Base-by-base conservation (phyloP, 2,113 vertebrate genomes). In the Mormyrus iriodes region DNA sequence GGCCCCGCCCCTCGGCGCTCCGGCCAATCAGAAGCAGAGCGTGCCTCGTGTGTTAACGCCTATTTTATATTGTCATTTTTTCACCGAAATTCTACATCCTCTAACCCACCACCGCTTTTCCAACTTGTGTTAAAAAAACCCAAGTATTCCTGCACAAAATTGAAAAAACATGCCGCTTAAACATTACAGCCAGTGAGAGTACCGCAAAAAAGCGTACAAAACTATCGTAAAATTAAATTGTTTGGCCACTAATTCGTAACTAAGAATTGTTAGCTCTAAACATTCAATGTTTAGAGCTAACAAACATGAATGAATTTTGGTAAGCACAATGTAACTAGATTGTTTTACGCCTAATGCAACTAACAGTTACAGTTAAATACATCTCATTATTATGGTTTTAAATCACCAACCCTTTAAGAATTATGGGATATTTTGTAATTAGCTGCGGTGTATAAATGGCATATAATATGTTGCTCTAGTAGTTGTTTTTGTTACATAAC, bases 1-100 rank as follows among this genome's bases (percentile, higher is more conserved):
- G 9, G 0, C 83, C 86, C 85, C 93, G 92, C 95, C 95, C 90
- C 39, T 1, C 0, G 0, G 0, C 0, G 46, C 61, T 88, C 86
- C 10, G 90, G 39, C 95, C 94, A 84, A 84, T 84, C 35, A 79
- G 44, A 84, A 48, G 5, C 35, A 46, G 82, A 84, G 44, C 10
- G 21, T 19, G 3, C 39, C 39, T 19, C 21, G 21, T 24, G 73
- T 13, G 82, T 84, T 48, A 8, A 48, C 82, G 82, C 82, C 82
- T 39, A 42, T 48, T 48, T 3, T n/a, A 21, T 82, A 42, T 82
- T 82, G n/a, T 39, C 35, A 7, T 21, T 82, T 21, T 79, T 79
- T 44, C 31, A 15, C 27, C 39, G 6, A 46, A 84, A 21, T 19
- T 13, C 31, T 82, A 44, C 35, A 84, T 46, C 82, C 24, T n/a